Percentiles rank a stretch among this genome's conserved stretches.
phyloP scores from a whole-genome alignment of 2,888 invertebrate genomes.

The Polyommatus iphigenia region DNA sequence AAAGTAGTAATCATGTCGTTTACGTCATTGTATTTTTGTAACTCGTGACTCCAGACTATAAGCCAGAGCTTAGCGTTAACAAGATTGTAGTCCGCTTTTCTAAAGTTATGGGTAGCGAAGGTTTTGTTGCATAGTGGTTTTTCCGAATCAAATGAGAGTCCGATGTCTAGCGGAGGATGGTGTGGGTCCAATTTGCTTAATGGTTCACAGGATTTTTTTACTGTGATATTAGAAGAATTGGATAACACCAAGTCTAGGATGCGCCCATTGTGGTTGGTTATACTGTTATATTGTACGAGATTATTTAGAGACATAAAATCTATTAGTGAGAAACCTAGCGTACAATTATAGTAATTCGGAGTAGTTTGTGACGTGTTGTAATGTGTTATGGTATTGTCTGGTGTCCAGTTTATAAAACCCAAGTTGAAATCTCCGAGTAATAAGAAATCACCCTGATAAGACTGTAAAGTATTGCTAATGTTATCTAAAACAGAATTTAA shows the following conservation, averaged over 20 bases:
- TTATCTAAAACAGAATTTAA: slow-evolving; percentile 26
- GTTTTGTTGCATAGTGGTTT: background rate
- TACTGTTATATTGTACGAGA: slow-evolving; percentile 18
- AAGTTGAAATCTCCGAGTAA: slow-evolving; percentile 34
- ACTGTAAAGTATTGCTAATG: slow-evolving; percentile 24
- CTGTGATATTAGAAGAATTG: background rate
- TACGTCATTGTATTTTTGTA: background rate
- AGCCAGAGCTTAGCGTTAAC: background rate
- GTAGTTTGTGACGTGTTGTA: background rate
- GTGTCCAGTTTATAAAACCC: slow-evolving; percentile 28
- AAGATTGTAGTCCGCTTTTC: slow-evolving; percentile 23
- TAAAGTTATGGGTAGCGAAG: slow-evolving; percentile 11
- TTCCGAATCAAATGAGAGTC: background rate
- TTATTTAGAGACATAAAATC: slow-evolving; percentile 27
- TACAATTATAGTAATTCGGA: background rate
- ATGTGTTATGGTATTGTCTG: no score
- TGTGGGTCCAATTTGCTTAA: slow-evolving; percentile 18
- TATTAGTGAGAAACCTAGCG: background rate
- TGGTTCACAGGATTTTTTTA: background rate
- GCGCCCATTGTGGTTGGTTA: slow-evolving; percentile 28
- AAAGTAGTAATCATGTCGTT: slow-evolving; percentile 14
- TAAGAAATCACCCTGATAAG: slow-evolving; percentile 17
- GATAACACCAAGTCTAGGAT: slow-evolving; percentile 18
- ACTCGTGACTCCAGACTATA: slow-evolving; percentile 16
- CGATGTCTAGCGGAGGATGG: slow-evolving; percentile 29